Base-by-base conservation (phyloP, 2,888 invertebrate genomes). In the Microctonus aethiopoides region DNA sequence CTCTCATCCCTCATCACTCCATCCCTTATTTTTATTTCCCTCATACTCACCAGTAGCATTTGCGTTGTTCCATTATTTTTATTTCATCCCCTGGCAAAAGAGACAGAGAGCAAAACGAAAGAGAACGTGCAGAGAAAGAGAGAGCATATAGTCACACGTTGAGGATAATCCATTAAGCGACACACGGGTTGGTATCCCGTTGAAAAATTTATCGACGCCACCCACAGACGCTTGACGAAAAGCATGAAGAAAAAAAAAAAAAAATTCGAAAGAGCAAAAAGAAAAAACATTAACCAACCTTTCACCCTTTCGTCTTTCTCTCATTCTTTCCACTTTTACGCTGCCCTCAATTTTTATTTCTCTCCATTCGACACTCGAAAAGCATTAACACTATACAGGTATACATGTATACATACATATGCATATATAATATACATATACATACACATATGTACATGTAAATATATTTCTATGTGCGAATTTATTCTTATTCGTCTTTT, bases 101-200 rank as follows among this genome's bases (percentile, higher is more conserved):
- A 29, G 34, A 34, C 16, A 52, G 16, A 26, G 6, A 24, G 46
- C 20, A 63, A 9, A 51, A n/a, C 26, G 24, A 56, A 16, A 29
- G 46, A 16, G 13, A 20, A 5, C 13, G 22, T 22, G 24, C 7
- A 54, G 22, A 54, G n/a, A 29, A 22, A 5, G n/a, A n/a, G n/a
- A 60, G 26, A 52, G 41, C 63, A 36, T 41, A 39, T 32, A 34
- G 68, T 64, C 20, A 32, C 62, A 68, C 56, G 68, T 36, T 20
- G 46, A 24, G 59, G 64, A 64, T 69, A 69, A 69, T 69, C 68
- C 64, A 69, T 69, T 69, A 64, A 69, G 51, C 51, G 64, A 24
- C 59, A 59, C 57, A 69, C 59, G 41, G 57, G 32, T 41, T 68
- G 56, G 68, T 62, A 46, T 62, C 54, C 56, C 20, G 63, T 56